Evolutionary conservation across 2,888 invertebrate species (phyloP).

Genomic region (Drosophila borborema): DNA sequence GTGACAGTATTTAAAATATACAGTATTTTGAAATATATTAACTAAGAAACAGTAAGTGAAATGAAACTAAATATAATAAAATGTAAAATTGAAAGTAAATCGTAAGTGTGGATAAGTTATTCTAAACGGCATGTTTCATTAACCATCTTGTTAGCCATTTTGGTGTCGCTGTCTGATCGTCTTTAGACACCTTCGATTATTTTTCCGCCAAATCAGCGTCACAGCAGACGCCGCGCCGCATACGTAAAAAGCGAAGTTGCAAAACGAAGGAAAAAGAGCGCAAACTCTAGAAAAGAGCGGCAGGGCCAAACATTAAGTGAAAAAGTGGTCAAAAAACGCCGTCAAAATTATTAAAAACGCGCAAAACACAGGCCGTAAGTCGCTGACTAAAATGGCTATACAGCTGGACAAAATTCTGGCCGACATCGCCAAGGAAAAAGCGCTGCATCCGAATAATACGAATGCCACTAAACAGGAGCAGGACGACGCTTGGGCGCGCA

Average conservation of each 20-base stretch:
- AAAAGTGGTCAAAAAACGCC: constrained; percentile 45
- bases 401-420: constrained; percentile 83
- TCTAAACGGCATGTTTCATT: not conserved
- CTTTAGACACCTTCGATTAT: constrained; percentile 36
- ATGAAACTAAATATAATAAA: not conserved
- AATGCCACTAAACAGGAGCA: constrained; percentile 79
- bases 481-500: constrained; percentile 83
- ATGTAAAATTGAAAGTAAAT: not conserved
- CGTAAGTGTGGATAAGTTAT: not conserved
- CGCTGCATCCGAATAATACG: constrained; percentile 82
- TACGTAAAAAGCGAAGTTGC: constrained; percentile 69
- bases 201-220: constrained; percentile 76
- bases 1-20: no score
- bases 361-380: constrained; percentile 56
- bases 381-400: constrained; percentile 81
- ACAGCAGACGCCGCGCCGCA: constrained; percentile 60
- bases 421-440: constrained; percentile 83
- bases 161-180: constrained; percentile 25
- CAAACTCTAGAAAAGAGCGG: constrained; percentile 55
- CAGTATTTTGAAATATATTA: not conserved
- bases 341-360: constrained; percentile 65
- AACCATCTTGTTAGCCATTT: constrained; percentile 54
- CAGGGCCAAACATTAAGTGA: constrained; percentile 36
- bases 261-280: constrained; percentile 60
- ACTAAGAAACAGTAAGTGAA: rapidly evolving